Base-by-base conservation (phyloP, 1,140 invertebrate genomes). In the Drosophila lowei region DNA sequence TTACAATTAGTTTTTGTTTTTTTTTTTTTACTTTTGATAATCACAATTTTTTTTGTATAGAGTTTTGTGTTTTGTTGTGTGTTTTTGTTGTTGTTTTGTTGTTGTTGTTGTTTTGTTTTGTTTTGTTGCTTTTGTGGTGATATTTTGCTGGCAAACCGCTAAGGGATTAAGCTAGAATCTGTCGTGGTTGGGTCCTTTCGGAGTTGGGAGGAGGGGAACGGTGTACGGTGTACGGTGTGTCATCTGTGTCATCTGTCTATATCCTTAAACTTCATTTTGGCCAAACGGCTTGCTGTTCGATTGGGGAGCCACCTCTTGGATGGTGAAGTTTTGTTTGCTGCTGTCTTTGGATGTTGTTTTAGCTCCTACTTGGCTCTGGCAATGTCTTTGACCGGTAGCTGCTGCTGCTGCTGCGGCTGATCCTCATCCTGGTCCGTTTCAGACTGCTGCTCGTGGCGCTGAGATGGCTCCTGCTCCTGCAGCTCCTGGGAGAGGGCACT, bases 121-220 rank as follows among this genome's bases (percentile, higher is more conserved):
- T 15, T n/a, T 28, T 43, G 25, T 57, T 57, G 55, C 21, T 72
- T 34, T 30, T 67, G 30, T 61, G 52, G 18, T 42, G 47, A 60
- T 60, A 42, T 46, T 21, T 55, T 63, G 58, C 47, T 34, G 30
- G 30, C 30, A 34, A 34, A 42, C 41, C 25, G 64, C 64, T 66
- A 63, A 56, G 43, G 28, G 72, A 64, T 53, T 73, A 73, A 58
- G 70, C 71, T 65, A 73, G 25, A 72, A 61, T 72, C 70, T 72
- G 50, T 63, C 53, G 54, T 70, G 64, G 65, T 57, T 68, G 23
- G 15, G 15, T 52, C 34, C 34, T 16, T 38, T 16, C 28, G n/a
- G 7, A 34, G 9, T 11, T 13, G 34, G 34, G 34, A 38, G 34
- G 11, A 38, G 34, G 34, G 34, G 34, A 4, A 13, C 7, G 30